Evolutionary conservation across 1,140 invertebrate genomes (phyloP), one percentile per base, ranked within the genome.

Genomic region (Nymphalis io): DNA sequence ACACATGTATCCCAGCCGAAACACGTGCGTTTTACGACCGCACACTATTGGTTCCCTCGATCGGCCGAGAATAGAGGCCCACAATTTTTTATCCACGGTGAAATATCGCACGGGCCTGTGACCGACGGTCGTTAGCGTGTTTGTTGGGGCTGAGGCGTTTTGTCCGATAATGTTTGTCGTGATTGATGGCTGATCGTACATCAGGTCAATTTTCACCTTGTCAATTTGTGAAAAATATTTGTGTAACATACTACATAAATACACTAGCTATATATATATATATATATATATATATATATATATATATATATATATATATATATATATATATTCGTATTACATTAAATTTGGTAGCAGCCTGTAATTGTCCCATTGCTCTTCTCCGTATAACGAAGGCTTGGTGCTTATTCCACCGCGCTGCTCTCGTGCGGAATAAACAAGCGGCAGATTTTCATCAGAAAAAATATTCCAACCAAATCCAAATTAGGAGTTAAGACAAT

Each of bases 11-110:
- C 73, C 72, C 72, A 75, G 27, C 27, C 27, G 80, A 80, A 78
- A 85, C 88, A 87, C 82, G 88, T 90, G 88, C 78, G 83, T 86
- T 90, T 89, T 90, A 90, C 83, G 83, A 84, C 80, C 74, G 67
- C 65, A 78, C 75, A 84, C 84, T 89, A 88, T 85, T 84, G 84
- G 46, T 27, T 51, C 20, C 33, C 42, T 62, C 18, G 79, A 82
- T 82, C 80, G 80, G 70, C 77, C 84, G 83, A 80, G 81, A 88
- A 88, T 88, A 74, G 46, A 51, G 72, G 73, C 66, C 69, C 74
- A 64, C 79, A 79, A 82, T 87, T 89, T 87, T 87, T 82, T 77
- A 74, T 64, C 57, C 64, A 42, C 71, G 58, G 70, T 78, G 75
- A 81, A 74, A 83, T 79, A 81, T 81, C 68, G 69, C 51, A 38